Base-by-base conservation (phyloP, 2,113 vertebrate genomes). In the Macquaria australasica region DNA sequence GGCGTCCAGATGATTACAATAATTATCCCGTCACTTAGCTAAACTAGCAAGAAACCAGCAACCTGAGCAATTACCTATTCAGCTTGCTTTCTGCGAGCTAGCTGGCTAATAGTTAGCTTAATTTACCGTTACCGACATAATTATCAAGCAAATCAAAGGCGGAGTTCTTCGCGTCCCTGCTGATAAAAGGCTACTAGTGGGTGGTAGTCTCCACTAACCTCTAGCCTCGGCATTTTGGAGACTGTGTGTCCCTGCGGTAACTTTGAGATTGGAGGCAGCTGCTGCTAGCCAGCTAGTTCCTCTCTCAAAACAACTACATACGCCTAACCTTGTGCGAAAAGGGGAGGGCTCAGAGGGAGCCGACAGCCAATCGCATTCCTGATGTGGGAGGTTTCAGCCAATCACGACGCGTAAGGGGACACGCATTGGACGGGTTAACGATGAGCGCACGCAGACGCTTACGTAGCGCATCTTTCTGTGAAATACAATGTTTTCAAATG, bases 291-390 rank as follows among this genome's bases (percentile, higher is more conserved):
- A 77, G 89, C 88, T 89, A 90, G 83, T 89, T 91, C 91, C 93
- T 92, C 91, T 94, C 91, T 84, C 91, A 95, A 94, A 95, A 94
- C 94, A 94, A 94, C 89, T 64, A 11, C 63, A 34, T 64, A 43
- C 67, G 90, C 85, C 95, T 84, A 94, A 88, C 84, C 0, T 14
- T 0, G 74, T 77, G 82, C 68, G 8, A 25, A 39, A 69, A 69
- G 16, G 48, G 90, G 81, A 0, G 89, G 85, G 70, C 4, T 58
- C 69, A 63, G 6, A 3, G 5, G 12, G 8, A 3, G n/a, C 1
- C 21, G 18, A 21, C 9, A 80, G 53, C 91, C 92, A 95, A 95
- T 94, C 5, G 60, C 0, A 74, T 74, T 81, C 0, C 7, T 73
- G 69, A 72, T 34, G 1, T 6, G 20, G 21, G 2, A 43, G 1